Percentiles rank a stretch among this genome's conserved stretches.
Evolutionary conservation across 2,888 invertebrate genomes (phyloP).

Genomic region (Cantharis rustica): DNA sequence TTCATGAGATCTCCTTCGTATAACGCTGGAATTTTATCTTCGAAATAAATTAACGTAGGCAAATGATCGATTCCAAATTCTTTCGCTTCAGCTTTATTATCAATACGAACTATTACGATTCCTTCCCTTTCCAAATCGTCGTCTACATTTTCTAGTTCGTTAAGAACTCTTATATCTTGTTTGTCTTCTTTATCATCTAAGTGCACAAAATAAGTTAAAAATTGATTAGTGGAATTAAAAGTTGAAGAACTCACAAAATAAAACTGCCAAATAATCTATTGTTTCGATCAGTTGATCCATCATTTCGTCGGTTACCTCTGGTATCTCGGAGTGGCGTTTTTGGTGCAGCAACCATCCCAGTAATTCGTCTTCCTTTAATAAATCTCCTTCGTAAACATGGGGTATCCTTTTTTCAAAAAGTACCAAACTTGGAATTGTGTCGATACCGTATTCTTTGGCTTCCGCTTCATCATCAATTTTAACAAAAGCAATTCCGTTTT

Average conservation of each 20-base stretch:
- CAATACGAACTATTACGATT: conserved; percentile 88
- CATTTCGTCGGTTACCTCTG: conserved; percentile 92
- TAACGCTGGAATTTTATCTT: conserved; percentile 87
- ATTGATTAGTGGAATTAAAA: neutral
- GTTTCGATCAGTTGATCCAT: conserved; percentile 86
- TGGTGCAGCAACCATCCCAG: conserved; percentile 91
- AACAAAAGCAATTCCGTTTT: conserved; percentile 89
- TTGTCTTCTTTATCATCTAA: conserved; percentile 88
- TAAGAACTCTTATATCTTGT: conserved; percentile 84
- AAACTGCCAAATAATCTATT: conserved; percentile 81
- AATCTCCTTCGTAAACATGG: conserved; percentile 67
- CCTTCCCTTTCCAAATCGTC: conserved; percentile 89
- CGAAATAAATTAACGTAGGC: conserved; percentile 85
- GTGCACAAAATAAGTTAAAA: conserved; percentile 37
- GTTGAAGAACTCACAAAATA: conserved; percentile 79
- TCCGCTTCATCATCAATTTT: conserved; percentile 88
- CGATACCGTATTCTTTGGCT: conserved; percentile 88
- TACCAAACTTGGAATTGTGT: conserved; percentile 81
- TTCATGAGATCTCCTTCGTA: conserved; percentile 92
- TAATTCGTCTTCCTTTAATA: conserved; percentile 88
- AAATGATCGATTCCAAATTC: conserved; percentile 89
- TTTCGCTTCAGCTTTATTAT: conserved; percentile 87
- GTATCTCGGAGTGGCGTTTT: conserved; percentile 87
- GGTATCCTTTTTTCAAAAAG: conserved; percentile 69
- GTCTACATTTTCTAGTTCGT: conserved; percentile 90